Evolutionary conservation across 2,113 vertebrate species (phyloP), one percentile per base, ranked within the genome.

Genomic region (Telmatochromis brichardi): DNA sequence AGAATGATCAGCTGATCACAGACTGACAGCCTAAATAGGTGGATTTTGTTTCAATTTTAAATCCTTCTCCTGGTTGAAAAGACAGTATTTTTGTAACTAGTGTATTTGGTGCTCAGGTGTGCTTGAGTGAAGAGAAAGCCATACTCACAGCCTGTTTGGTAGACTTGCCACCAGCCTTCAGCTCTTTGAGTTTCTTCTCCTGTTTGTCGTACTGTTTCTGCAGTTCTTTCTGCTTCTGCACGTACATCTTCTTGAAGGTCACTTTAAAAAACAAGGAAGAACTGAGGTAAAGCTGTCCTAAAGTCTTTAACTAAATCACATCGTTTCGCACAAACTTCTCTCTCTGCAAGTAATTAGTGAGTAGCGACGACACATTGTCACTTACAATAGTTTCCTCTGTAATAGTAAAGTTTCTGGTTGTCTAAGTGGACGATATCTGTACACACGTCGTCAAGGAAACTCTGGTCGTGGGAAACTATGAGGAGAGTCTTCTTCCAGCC

Each of bases 211-310:
- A 98, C 86, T 98, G 98, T 76, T 98, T 98, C 90, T 97, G 96
- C 51, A 98, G 93, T 50, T 98, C 98, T 28, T 98, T 98, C 93
- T 98, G 98, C 91, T 98, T 98, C 90, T 98, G 98, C 78, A 97
- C 96, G 35, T 98, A 98, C 98, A 98, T 98, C 95, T 98, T 98
- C 96, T 98, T 98, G 91, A 98, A 98, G 12, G 98, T 97, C 95
- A 98, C 98, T 98, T 2, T 2, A 80, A 58, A 19, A 37, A 14
- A 65, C 1, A 7, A 58, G 14, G 33, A 47, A 40, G 23, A 28
- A 42, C 5, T 23, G 26, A 51, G 45, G 26, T 78, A 33, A 78
- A 78, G 45, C 26, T n/a, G 26, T 1, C 3, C 9, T 31, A 26
- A 76, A 0, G 1, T 47, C 40, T 76, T 76, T 47, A 76, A 76